phyloP scores from a whole-genome alignment of 2,113 vertebrate species.

The Chloropsis hardwickii region DNA sequence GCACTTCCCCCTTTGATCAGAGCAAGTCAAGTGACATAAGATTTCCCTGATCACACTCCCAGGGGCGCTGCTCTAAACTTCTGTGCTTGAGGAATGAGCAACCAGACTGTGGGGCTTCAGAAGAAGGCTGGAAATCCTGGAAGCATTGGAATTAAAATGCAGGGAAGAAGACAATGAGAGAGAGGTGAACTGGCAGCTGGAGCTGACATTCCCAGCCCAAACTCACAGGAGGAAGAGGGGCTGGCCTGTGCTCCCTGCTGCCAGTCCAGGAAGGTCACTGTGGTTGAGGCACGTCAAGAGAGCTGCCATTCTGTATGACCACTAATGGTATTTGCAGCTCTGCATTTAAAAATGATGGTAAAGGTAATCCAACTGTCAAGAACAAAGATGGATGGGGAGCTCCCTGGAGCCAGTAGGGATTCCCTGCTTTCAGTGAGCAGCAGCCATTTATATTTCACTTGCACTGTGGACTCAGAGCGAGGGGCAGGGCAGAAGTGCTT shows the following conservation, averaged over 20 bases:
- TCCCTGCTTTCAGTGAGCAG: not conserved
- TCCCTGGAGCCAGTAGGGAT: not conserved
- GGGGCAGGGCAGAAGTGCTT: not conserved
- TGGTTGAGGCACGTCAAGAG: not conserved
- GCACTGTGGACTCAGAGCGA: not conserved
- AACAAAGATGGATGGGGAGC: not conserved
- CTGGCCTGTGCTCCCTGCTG: not conserved
- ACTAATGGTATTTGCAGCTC: conserved; percentile 19
- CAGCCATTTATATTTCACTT: not conserved
- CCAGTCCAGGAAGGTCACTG: not conserved
- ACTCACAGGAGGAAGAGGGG: not conserved
- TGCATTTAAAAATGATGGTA: conserved; percentile 27
- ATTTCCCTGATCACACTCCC: not conserved
- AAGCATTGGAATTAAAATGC: not conserved
- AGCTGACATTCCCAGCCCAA: not conserved
- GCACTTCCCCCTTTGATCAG: not conserved
- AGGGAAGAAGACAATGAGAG: not conserved
- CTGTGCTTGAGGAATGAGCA: not conserved
- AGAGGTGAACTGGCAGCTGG: not conserved
- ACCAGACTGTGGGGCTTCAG: not conserved
- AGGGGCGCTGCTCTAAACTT: not conserved
- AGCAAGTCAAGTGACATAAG: not conserved
- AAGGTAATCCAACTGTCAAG: conserved; percentile 38
- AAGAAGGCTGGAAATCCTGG: not conserved
- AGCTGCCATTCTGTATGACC: not conserved